Conservation (phyloP, 2,888 invertebrate species). For the Pheosia gnoma region DNA sequence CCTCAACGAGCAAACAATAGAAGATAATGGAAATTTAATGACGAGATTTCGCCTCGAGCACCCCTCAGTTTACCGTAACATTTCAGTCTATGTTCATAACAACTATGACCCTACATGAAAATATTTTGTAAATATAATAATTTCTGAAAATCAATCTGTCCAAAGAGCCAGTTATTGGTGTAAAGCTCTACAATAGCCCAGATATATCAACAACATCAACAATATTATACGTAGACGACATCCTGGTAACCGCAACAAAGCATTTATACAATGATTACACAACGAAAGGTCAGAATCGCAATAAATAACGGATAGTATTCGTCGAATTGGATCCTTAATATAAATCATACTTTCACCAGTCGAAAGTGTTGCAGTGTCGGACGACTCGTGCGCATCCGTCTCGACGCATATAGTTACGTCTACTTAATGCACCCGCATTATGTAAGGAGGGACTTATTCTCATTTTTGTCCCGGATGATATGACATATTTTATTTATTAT, state of each 20-base stretch:
- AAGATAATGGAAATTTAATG: not conserved
- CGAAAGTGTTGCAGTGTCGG: conserved; percentile 37
- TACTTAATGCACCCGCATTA: conserved; percentile 25
- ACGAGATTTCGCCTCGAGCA: not conserved
- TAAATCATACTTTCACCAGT: conserved; percentile 41
- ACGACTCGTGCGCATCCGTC: conserved; percentile 30
- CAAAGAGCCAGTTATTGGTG: too few species aligned
- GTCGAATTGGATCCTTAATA: conserved; percentile 33
- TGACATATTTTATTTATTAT: not conserved
- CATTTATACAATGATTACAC: not conserved
- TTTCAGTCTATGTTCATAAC: not conserved
- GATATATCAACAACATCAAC: not conserved
- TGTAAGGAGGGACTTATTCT: conserved; percentile 20
- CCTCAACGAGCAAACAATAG: too few species aligned
- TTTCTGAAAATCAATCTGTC: too few species aligned
- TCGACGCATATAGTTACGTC: conserved; percentile 28
- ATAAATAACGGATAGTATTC: conserved; percentile 20
- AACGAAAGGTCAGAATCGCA: conserved; percentile 29
- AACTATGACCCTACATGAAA: too few species aligned
- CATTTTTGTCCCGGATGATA: conserved; percentile 19
- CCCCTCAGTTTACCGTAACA: not conserved
- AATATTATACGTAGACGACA: not conserved
- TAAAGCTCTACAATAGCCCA: too few species aligned
- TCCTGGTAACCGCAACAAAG: not conserved
- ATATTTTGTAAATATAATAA: too few species aligned